These are phyloP conservation scores for Dicaeum eximium DNA, from an alignment of 2,113 vertebrate genomes.

Conservation along the genomic window DNA sequence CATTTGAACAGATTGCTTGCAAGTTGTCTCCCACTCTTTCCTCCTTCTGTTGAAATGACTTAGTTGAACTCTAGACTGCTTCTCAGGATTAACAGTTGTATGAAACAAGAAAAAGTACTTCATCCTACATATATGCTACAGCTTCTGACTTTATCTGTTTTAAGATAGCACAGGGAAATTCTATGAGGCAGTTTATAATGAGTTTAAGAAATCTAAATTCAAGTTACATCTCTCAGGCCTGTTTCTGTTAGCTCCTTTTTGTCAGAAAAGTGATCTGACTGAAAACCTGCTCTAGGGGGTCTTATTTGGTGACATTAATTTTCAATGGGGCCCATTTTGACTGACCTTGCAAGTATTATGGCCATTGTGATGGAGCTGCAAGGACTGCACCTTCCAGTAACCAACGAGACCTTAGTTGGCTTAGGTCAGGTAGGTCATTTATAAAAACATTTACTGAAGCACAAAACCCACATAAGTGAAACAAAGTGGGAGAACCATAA, in stretches of 20 bases:
- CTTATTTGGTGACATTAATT: background rate
- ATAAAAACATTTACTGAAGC: background rate
- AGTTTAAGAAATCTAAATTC: background rate
- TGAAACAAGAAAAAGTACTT: constrained; percentile 1
- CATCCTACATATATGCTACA: background rate
- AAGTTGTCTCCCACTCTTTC: constrained; percentile 39
- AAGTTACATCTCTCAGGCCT: background rate
- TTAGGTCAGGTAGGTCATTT: background rate
- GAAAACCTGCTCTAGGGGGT: background rate
- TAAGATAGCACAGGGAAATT: background rate
- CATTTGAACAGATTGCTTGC: constrained; percentile 4
- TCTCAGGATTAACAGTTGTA: background rate
- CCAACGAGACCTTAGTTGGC: fast-evolving
- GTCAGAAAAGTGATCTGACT: background rate
- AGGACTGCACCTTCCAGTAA: background rate
- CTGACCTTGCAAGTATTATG: background rate
- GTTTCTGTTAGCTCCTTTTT: background rate
- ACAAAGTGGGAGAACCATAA: background rate
- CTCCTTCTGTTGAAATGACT: constrained; percentile 21
- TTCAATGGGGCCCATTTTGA: background rate
- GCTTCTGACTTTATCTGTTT: background rate
- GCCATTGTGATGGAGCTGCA: background rate
- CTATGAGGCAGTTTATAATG: background rate
- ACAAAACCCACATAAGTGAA: background rate
- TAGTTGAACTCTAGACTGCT: constrained; percentile 27